Evolutionary conservation across 2,888 invertebrate species (phyloP), one percentile per base, ranked within the genome.

Genomic region (Neuroscelio doddi): DNA sequence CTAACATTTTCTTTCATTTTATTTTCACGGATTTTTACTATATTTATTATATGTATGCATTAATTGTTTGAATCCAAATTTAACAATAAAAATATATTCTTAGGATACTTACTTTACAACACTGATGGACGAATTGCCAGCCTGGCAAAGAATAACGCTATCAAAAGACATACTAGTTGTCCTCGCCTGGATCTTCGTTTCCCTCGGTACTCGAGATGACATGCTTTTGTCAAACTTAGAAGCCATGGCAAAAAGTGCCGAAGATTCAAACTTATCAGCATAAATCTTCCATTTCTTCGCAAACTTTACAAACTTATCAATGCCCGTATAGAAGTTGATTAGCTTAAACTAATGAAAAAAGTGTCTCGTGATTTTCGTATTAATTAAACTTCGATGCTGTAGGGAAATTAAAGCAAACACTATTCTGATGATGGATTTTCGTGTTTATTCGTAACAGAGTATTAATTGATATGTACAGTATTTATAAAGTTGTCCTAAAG

Each of bases 391-490:
- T n/a, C n/a, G n/a, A n/a, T n/a, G n/a, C n/a, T n/a, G n/a, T n/a
- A n/a, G 17, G 15, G 30, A 12, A 21, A 21, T 21, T 5, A 10
- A 46, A n/a, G n/a, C n/a, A n/a, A n/a, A n/a, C n/a, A n/a, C n/a
- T n/a, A 24, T n/a, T 12, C 46, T 29, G 15, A 27, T 47, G n/a
- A 8, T 46, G 42, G 61, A 49, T 75, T 76, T 75, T 57, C 64
- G 58, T 64, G 47, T 80, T 80, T 81, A 80, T 80, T 81, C 68
- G 76, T 80, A 81, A 80, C 80, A 81, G 80, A 79, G 80, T 80
- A 80, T 72, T 74, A 74, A 74, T 77, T 80, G 81, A 81, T 81
- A 81, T 81, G 81, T 82, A 82, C 81, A 82, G 74, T 80, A 80
- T 80, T 73, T 80, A 80, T 79, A 78, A 77, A 76, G 73, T 71